phyloP scores from a whole-genome alignment of 2,113 vertebrate genomes.

The Fulmarus glacialis region DNA sequence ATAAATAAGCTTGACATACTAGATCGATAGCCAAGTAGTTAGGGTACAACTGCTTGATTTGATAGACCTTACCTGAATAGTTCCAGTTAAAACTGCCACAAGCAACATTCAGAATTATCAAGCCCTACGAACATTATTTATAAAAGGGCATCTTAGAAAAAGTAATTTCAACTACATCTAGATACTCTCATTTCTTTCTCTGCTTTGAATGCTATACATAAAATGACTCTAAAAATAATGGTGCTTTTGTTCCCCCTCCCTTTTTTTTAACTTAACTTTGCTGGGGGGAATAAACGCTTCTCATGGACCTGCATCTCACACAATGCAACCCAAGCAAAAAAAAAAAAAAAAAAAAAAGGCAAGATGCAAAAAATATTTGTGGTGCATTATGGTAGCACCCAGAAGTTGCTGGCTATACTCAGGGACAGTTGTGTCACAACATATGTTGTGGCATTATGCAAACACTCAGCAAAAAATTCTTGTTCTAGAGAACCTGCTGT shows the following conservation, averaged over 20 bases:
- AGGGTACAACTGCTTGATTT: not conserved
- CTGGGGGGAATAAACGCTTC: not conserved
- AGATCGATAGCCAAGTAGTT: not conserved
- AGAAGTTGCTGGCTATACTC: not conserved
- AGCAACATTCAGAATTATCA: not conserved
- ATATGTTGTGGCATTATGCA: not conserved
- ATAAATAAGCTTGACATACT: not conserved
- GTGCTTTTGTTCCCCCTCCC: not conserved
- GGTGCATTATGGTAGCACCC: not conserved
- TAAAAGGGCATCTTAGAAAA: not conserved
- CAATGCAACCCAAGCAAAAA: not conserved
- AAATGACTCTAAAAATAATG: not conserved
- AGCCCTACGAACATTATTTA: not conserved
- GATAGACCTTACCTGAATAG: not conserved
- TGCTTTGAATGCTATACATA: not conserved
- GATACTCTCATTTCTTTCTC: not conserved
- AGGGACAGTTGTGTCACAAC: not conserved
- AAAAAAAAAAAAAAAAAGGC: not conserved
- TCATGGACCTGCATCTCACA: not conserved
- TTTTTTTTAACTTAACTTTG: not conserved
- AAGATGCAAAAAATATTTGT: not conserved
- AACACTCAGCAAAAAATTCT: not conserved
- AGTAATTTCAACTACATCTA: not conserved
- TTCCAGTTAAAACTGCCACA: not conserved
- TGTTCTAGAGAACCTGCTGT: not conserved